Conservation (phyloP, 2,797 vertebrate genomes). For the Lerista edwardsae region DNA sequence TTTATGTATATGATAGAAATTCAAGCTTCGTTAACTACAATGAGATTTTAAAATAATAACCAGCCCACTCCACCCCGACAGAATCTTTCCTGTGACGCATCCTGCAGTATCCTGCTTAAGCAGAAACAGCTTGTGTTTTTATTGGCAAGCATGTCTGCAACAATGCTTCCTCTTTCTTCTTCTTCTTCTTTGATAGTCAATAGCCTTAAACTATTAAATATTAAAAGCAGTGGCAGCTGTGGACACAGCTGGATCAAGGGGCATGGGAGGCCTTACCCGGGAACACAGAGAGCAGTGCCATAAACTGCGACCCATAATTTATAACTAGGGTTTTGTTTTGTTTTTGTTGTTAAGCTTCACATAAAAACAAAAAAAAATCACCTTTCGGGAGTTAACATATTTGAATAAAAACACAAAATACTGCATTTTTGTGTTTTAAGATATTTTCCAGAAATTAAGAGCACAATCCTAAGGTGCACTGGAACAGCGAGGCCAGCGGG, state of each 20-base stretch:
- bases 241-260: neutral
- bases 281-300: neutral
- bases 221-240: neutral
- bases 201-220: conserved; percentile 5
- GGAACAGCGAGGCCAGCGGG: no score
- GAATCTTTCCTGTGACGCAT: neutral
- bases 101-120: rapidly evolving
- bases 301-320: neutral
- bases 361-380: no score
- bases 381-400: no score
- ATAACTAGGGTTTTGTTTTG: no score
- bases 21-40: neutral
- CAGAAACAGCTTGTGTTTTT: conserved; percentile 26
- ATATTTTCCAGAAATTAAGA: no score
- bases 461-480: no score
- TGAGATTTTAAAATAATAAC: neutral
- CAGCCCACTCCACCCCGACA: rapidly evolving
- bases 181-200: rapidly evolving
- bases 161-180: rapidly evolving
- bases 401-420: no score
- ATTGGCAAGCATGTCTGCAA: conserved; percentile 8
- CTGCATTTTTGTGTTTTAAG: no score
- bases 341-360: no score
- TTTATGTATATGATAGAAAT: neutral
- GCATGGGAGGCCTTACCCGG: neutral